phyloP scores from a whole-genome alignment of 2,113 vertebrate genomes.

The Arizona elegans region DNA sequence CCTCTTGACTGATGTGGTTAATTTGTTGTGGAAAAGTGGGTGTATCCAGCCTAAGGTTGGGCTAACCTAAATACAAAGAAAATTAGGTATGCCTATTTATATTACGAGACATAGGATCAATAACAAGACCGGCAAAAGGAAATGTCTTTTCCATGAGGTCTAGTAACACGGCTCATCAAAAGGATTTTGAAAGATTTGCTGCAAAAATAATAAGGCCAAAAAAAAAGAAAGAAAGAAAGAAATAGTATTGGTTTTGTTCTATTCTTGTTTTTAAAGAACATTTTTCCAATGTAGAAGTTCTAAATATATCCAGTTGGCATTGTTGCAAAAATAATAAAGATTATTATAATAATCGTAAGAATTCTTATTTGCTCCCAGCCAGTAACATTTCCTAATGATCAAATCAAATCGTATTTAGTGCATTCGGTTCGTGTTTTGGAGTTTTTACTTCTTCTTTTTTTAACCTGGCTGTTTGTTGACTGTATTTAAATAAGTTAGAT shows the following conservation, averaged over 20 bases:
- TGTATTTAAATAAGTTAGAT: background rate
- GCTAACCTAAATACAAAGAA: background rate
- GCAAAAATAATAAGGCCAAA: background rate
- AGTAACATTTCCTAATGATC: background rate
- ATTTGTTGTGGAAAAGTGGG: background rate
- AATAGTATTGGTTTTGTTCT: background rate
- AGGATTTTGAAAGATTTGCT: background rate
- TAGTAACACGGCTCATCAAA: background rate
- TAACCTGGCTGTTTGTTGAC: background rate
- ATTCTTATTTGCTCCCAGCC: background rate
- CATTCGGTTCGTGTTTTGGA: background rate
- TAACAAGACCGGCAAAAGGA: background rate
- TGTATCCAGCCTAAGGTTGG: background rate
- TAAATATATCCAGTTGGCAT: background rate
- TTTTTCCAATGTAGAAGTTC: background rate
- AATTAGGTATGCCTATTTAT: background rate
- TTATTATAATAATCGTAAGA: background rate
- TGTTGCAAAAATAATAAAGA: background rate
- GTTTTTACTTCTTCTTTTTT: background rate
- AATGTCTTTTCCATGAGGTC: slow-evolving; percentile 14
- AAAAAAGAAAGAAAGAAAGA: background rate
- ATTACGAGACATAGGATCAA: background rate
- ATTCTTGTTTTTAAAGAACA: background rate
- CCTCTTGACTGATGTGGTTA: slow-evolving; percentile 18
- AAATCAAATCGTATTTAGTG: background rate